phyloP scores from a whole-genome alignment of 1,140 invertebrate genomes.

The Eurosta solidaginis region DNA sequence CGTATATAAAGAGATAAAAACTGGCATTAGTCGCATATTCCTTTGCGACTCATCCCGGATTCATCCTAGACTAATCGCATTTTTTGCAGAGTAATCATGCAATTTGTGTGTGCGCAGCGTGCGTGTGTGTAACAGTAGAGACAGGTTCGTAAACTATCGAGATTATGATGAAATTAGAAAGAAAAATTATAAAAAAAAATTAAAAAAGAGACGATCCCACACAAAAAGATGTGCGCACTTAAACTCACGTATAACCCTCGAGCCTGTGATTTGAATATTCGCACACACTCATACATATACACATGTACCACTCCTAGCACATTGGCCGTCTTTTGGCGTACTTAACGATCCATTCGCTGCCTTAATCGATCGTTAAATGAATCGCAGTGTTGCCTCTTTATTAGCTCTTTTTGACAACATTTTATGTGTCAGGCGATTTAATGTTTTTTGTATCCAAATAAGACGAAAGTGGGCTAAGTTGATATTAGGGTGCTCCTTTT shows the following conservation, averaged over 20 bases:
- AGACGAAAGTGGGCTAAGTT: no score
- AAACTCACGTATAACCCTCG: neutral
- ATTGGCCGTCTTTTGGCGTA: neutral
- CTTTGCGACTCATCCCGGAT: no score
- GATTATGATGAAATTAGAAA: neutral
- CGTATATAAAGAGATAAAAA: no score
- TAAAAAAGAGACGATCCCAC: no score
- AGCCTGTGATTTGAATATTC: no score
- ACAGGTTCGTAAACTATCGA: neutral
- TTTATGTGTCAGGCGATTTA: conserved; percentile 12
- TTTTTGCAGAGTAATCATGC: neutral
- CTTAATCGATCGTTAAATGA: neutral
- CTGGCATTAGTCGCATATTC: no score
- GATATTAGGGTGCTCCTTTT: no score
- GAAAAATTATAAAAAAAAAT: neutral
- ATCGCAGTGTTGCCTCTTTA: neutral
- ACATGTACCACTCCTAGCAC: no score
- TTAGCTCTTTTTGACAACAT: neutral
- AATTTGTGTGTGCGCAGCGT: neutral
- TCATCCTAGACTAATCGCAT: no score
- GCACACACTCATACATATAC: no score
- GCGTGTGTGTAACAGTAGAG: neutral
- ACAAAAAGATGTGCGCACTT: neutral
- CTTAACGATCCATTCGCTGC: conserved; percentile 8
- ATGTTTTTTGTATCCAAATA: neutral